These are phyloP conservation scores for Astyanax mexicanus DNA, from an alignment of 2,797 vertebrate genomes.

Conservation along the genomic window DNA sequence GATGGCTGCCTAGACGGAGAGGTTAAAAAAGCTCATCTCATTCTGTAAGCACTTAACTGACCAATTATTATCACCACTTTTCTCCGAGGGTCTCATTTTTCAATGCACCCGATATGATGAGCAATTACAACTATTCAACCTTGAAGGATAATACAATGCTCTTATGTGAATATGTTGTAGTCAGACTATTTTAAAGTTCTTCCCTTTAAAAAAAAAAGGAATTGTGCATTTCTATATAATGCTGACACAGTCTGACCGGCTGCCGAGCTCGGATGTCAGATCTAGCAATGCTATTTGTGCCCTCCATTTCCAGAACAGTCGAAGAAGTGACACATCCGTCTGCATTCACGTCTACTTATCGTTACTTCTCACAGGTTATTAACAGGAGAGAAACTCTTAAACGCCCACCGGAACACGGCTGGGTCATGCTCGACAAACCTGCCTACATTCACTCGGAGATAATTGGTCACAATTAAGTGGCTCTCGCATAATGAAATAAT, in stretches of 20 bases:
- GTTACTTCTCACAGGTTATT: constrained; percentile 25
- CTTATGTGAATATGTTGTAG: constrained; percentile 77
- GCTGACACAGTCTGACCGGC: background rate
- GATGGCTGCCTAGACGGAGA: constrained; percentile 26
- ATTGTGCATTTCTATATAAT: background rate
- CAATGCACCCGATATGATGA: constrained; percentile 81
- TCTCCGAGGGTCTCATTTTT: constrained; percentile 77
- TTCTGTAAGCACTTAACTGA: constrained; percentile 79
- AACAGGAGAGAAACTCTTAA: constrained; percentile 26
- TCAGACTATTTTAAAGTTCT: constrained; percentile 59
- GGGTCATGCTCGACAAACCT: constrained; percentile 79
- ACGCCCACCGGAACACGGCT: constrained; percentile 67
- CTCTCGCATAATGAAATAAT: constrained; percentile 73
- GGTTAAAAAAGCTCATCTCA: constrained; percentile 39
- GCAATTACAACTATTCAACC: constrained; percentile 81
- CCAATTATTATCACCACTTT: constrained; percentile 80
- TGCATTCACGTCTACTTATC: constrained; percentile 7
- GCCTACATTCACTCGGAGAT: constrained; percentile 78
- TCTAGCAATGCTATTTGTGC: constrained; percentile 7
- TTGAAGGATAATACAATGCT: constrained; percentile 84
- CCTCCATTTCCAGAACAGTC: constrained; percentile 6
- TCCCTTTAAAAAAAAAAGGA: constrained; percentile 37
- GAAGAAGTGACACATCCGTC: background rate
- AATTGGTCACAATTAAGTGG: constrained; percentile 75
- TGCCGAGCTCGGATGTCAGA: background rate